These are phyloP conservation scores for Percopsis transmontana DNA, from an alignment of 2,113 vertebrate genomes.

Conservation along the genomic window DNA sequence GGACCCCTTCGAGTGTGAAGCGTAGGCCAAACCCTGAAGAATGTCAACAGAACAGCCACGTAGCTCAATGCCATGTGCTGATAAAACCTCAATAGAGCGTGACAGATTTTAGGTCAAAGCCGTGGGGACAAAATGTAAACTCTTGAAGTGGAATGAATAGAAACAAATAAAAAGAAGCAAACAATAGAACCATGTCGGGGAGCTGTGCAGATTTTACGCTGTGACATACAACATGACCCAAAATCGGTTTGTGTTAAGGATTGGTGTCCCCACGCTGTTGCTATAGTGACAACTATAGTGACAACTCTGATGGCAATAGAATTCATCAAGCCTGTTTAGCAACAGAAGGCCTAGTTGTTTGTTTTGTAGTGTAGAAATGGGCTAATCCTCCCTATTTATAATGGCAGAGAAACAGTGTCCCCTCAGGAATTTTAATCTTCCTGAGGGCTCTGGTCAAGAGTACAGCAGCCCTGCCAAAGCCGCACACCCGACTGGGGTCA, in stretches of 20 bases:
- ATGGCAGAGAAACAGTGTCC: constrained; percentile 56
- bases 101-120: constrained; percentile 49
- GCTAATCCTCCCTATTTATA: constrained; percentile 67
- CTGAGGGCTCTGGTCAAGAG: constrained; percentile 66
- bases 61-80: constrained; percentile 49
- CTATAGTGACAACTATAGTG: neutral
- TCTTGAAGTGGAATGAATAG: constrained; percentile 32
- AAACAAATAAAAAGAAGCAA: constrained; percentile 41
- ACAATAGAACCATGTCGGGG: no score
- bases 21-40: constrained; percentile 65
- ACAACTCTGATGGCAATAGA: neutral
- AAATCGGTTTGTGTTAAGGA: no score
- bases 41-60: constrained; percentile 71
- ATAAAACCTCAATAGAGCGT: constrained; percentile 33
- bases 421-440: constrained; percentile 75
- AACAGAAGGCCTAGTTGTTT: constrained; percentile 45
- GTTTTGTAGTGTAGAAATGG: constrained; percentile 49
- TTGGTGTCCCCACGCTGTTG: neutral
- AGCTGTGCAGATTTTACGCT: no score
- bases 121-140: no score
- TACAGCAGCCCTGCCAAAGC: constrained; percentile 53
- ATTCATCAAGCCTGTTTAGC: neutral
- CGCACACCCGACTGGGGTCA: constrained; percentile 34
- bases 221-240: no score
- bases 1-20: constrained; percentile 68